These are phyloP conservation scores for Indicator indicator DNA, from an alignment of 2,113 vertebrate species.

Conservation along the genomic window DNA sequence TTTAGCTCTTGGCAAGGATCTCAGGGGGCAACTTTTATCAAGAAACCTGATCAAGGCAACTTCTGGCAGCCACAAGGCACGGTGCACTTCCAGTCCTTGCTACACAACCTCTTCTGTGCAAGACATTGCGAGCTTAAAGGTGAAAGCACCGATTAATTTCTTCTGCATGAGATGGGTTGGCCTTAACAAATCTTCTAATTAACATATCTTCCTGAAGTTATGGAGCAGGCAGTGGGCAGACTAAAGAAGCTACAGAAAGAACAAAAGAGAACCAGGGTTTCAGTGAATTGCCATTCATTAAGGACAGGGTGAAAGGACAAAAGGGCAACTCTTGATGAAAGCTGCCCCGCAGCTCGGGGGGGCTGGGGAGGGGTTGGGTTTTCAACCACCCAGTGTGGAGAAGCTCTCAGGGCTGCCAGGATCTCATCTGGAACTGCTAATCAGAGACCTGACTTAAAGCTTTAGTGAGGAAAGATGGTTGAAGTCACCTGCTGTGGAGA, in stretches of 20 bases:
- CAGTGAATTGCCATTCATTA: background rate
- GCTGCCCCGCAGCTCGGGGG: fast-evolving
- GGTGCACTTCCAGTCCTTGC: conserved; percentile 41
- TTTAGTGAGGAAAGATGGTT: background rate
- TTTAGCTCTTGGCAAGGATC: conserved; percentile 8
- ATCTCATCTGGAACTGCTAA: background rate
- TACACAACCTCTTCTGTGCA: conserved; percentile 60
- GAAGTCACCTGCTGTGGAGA: background rate
- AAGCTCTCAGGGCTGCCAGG: background rate
- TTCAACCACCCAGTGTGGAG: background rate
- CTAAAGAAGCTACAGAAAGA: conserved; percentile 88
- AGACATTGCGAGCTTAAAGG: conserved; percentile 56
- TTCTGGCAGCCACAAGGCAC: background rate
- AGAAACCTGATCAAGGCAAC: conserved; percentile 40
- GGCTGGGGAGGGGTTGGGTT: background rate
- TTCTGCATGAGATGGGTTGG: conserved; percentile 65
- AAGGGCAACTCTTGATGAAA: too few relatives aligned
- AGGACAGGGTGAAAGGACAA: background rate
- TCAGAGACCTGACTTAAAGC: background rate
- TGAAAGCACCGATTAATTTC: conserved; percentile 68
- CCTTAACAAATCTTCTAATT: conserved; percentile 86
- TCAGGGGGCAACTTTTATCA: background rate
- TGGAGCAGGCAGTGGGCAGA: conserved; percentile 85
- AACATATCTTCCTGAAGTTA: conserved; percentile 86
- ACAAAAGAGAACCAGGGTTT: conserved; percentile 72